These are phyloP conservation scores for Scleropages formosus DNA, from an alignment of 2,797 vertebrate genomes.

Conservation along the genomic window DNA sequence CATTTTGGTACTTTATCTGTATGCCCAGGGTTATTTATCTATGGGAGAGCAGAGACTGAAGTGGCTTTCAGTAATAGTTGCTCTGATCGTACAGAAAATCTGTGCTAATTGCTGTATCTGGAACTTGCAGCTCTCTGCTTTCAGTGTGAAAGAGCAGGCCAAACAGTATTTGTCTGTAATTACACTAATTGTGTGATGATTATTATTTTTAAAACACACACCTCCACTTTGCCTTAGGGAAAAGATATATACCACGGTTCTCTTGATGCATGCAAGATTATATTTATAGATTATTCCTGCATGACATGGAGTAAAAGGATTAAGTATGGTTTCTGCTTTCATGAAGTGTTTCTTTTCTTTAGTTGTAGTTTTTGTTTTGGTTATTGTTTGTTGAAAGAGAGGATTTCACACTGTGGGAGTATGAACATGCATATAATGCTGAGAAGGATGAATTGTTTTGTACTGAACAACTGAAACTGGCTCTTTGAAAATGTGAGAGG, in stretches of 20 bases:
- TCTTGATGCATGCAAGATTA: slow-evolving; percentile 42
- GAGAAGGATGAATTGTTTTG: background rate
- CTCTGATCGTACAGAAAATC: slow-evolving; percentile 37
- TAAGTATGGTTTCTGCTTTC: slow-evolving; percentile 39
- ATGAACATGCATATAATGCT: slow-evolving; percentile 22
- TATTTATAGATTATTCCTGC: slow-evolving; percentile 46
- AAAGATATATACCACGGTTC: slow-evolving; percentile 30
- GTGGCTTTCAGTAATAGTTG: slow-evolving; percentile 37
- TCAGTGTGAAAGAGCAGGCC: slow-evolving; percentile 36
- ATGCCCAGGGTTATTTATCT: slow-evolving; percentile 20
- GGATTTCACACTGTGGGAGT: slow-evolving; percentile 46
- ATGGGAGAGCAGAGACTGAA: background rate
- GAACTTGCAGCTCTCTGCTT: slow-evolving; percentile 30
- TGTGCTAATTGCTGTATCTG: slow-evolving; percentile 51
- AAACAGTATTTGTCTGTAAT: slow-evolving; percentile 56
- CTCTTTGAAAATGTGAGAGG: slow-evolving; percentile 3
- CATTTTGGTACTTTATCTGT: slow-evolving; percentile 33
- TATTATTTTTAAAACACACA: slow-evolving; percentile 55
- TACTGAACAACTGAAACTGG: background rate
- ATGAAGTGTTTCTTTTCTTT: slow-evolving; percentile 27
- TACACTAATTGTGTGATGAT: slow-evolving; percentile 66
- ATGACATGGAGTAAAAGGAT: slow-evolving; percentile 46
- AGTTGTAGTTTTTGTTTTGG: slow-evolving; percentile 25
- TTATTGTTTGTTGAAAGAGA: slow-evolving; percentile 39
- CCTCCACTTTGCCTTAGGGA: slow-evolving; percentile 35